Base-by-base conservation (phyloP, 2,888 invertebrate genomes). In the Archips crataeganus region DNA sequence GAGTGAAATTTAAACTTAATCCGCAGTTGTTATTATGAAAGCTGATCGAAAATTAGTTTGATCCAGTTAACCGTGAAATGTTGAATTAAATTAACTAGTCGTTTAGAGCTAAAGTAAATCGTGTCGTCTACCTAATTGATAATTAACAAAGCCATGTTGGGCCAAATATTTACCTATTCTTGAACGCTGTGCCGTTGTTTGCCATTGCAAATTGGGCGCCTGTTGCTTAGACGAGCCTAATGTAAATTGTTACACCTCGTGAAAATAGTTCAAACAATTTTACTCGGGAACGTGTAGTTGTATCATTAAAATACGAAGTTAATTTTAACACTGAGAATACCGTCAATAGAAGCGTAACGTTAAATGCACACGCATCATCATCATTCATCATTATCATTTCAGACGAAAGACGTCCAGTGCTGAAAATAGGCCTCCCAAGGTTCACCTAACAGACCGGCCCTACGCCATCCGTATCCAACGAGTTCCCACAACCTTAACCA, bases 141-240 rank as follows among this genome's bases (percentile, higher is more conserved):
- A 72, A 72, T 67, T 71, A 67, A 54, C 67, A 54, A 23, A 15
- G 61, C 47, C 2, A 13, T 57, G 23, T 11, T 62, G 45, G 54
- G 15, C 32, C 66, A 72, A 71, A 72, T 57, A 72, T 72, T 72
- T 72, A 54, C 61, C 23, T 23, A 23, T 23, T 62, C 57, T 23
- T 36, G 57, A 36, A 36, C 54, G 67, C 62, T 63, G 59, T 73
- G 57, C 63, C 39, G 68, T 57, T 51, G 63, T 68, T 73, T 72
- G 45, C 23, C n/a, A 23, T 47, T 13, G 63, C 62, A 62, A 64
- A 49, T 64, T 49, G 11, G 64, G 13, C 34, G 10, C 42, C 9
- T 34, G 60, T 60, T 60, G 60, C 57, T 57, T 32, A 60, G 60
- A 60, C n/a, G 13, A 36, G 4, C 60, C 11, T 54, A 23, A 10